These are phyloP conservation scores for Rhinichthys klamathensis DNA, from an alignment of 2,113 vertebrate species.

Conservation along the genomic window DNA sequence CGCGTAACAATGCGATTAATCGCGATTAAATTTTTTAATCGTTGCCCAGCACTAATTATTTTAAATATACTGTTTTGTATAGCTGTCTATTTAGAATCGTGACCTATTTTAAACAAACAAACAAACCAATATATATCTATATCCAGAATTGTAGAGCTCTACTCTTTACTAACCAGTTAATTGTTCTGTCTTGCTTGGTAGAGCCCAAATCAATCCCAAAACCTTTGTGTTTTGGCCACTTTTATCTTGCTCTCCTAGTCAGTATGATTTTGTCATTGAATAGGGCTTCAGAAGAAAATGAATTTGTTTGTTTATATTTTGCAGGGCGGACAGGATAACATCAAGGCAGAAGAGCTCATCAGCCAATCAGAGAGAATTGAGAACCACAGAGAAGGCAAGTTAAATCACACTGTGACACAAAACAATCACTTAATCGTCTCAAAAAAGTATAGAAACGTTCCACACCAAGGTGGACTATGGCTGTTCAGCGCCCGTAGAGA, in stretches of 20 bases:
- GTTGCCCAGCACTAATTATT: too few species aligned
- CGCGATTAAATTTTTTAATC: too few species aligned
- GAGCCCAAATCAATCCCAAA: too few species aligned
- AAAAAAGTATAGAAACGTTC: background rate
- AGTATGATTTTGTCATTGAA: background rate
- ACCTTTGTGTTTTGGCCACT: background rate
- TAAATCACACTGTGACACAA: conserved; percentile 4
- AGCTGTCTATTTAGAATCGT: too few species aligned
- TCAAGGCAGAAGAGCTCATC: conserved; percentile 29
- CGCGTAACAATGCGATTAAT: too few species aligned
- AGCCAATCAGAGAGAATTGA: conserved; percentile 27
- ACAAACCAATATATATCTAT: too few species aligned
- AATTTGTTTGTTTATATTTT: background rate
- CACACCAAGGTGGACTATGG: background rate
- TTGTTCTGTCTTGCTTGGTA: background rate
- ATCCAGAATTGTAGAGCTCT: too few species aligned
- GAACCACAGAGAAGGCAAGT: conserved; percentile 38
- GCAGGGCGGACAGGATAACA: conserved; percentile 35
- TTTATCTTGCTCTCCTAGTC: background rate
- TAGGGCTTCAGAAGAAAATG: background rate
- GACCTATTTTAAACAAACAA: too few species aligned
- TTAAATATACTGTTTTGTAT: too few species aligned
- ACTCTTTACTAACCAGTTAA: background rate
- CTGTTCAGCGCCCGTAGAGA: background rate
- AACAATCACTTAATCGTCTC: background rate